Conservation (phyloP, 2,113 vertebrate genomes). For the Osmerus mordax region DNA sequence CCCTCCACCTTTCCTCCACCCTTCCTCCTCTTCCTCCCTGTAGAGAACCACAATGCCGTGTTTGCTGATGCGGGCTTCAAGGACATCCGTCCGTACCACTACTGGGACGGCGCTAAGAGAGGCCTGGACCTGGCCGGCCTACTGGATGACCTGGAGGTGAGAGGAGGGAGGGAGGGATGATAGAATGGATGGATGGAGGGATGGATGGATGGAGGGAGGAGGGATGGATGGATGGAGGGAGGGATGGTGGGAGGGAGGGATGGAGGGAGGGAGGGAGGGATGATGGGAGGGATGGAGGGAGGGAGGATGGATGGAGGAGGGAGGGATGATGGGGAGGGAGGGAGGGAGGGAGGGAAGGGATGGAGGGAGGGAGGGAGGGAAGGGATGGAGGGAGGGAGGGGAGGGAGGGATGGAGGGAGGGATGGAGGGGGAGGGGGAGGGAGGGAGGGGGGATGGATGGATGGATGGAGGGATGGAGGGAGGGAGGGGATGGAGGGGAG, state of each 20-base stretch:
- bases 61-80: constrained; percentile 90
- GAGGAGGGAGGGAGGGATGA: neutral
- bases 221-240: neutral
- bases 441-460: neutral
- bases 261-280: neutral
- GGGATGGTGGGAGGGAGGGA: neutral
- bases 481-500: accelerated
- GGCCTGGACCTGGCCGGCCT: constrained; percentile 82
- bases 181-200: accelerated
- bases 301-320: neutral
- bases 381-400: neutral
- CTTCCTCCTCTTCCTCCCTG: neutral
- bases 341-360: no score
- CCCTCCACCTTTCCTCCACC: neutral
- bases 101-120: constrained; percentile 84
- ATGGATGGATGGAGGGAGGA: no score
- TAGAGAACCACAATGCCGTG: constrained; percentile 94
- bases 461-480: no score
- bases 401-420: no score
- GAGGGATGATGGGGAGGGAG: neutral
- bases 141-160: constrained; percentile 84
- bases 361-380: neutral
- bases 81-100: constrained; percentile 87
- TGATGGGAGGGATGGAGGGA: neutral
- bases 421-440: accelerated